Evolutionary conservation across 2,797 vertebrate species (phyloP).

Genomic region (Sciurus vulgaris): DNA sequence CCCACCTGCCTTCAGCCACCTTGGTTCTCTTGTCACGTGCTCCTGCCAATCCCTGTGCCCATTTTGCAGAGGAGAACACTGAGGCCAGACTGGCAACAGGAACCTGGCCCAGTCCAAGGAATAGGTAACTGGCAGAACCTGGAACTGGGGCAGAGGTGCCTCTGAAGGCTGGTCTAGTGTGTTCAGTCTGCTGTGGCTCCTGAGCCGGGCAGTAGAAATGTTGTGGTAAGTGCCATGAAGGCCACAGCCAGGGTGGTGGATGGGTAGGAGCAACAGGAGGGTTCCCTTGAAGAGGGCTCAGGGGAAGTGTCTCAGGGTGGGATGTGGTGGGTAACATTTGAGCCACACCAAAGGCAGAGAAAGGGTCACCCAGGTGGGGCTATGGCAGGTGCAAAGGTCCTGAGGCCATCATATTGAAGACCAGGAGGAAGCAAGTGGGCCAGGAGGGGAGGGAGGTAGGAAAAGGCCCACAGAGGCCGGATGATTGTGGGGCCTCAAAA

Average conservation of each 20-base stretch:
- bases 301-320: no score
- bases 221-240: not conserved
- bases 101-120: not conserved
- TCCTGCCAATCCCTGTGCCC: not conserved
- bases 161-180: not conserved
- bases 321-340: not conserved
- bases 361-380: no score
- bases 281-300: not conserved
- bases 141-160: not conserved
- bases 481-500: not conserved
- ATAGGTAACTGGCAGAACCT: not conserved
- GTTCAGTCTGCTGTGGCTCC: not conserved
- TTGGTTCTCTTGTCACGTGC: not conserved
- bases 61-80: not conserved
- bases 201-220: not conserved
- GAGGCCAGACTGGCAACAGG: not conserved
- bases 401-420: not conserved
- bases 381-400: not conserved
- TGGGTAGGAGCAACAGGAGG: not conserved
- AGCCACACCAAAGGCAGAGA: not conserved
- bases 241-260: not conserved
- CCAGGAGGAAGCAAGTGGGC: not conserved
- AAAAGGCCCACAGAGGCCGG: no score
- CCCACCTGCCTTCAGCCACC: not conserved
- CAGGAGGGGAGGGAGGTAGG: rapidly evolving